A percentile compares a stretch with the other conserved stretches of the same genome.
These are phyloP conservation scores for Rana temporaria DNA, from an alignment of 2,113 vertebrate genomes.

Conservation along the genomic window DNA sequence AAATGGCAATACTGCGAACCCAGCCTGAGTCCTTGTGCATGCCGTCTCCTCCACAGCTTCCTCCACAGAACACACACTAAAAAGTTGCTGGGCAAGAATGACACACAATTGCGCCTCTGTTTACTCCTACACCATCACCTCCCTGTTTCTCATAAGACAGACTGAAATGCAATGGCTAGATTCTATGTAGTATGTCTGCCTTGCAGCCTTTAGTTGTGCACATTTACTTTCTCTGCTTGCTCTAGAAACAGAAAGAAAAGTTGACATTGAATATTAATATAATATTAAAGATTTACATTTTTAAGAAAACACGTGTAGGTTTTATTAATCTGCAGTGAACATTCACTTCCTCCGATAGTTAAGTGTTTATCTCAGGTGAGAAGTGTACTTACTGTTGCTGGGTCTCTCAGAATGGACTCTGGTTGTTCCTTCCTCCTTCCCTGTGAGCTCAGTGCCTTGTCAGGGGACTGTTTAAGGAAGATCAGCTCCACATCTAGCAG, in stretches of 20 bases:
- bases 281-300: not conserved
- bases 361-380: slow-evolving; percentile 28
- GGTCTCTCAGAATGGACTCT: not conserved
- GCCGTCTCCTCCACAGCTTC: too few species aligned
- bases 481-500: not conserved
- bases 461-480: slow-evolving; percentile 11
- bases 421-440: not conserved
- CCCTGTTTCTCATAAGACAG: too few species aligned
- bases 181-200: too few species aligned
- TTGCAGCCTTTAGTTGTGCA: too few species aligned
- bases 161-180: not conserved
- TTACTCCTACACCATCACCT: too few species aligned
- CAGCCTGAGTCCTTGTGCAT: too few species aligned
- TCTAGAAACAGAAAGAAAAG: not conserved
- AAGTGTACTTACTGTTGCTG: not conserved
- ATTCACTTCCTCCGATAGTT: not conserved
- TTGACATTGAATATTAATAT: too few species aligned
- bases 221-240: too few species aligned
- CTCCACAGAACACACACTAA: too few species aligned
- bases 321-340: not conserved
- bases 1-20: too few species aligned
- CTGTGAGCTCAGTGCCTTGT: not conserved
- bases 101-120: too few species aligned
- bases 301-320: not conserved
- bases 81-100: too few species aligned